Evolutionary conservation across 37 sponge, comb jelly and placozoan genomes (phyloP), one percentile per base, ranked within the genome.

Genomic region (Mnemiopsis leidyi): DNA sequence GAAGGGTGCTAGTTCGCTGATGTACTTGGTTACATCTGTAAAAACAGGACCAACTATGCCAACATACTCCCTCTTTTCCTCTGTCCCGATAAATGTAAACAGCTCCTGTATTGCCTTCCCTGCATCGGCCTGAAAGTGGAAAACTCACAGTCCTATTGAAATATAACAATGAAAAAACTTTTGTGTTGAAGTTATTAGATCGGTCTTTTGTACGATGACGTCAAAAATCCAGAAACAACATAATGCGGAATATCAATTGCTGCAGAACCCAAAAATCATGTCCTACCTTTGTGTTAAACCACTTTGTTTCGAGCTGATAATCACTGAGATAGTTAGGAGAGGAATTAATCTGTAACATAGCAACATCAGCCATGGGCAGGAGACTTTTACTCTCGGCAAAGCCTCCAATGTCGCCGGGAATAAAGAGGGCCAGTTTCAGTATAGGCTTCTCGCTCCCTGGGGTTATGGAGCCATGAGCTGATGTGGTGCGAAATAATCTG

Each of bases 1-100:
- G 48, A 85, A 85, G 40, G 90, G 90, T n/a, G 90, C 90, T 28
- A 85, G 40, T 39, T 85, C 90, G 90, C 90, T 85, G 90, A 85
- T 85, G 30, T 85, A 85, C 90, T 85, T 85, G 40, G 90, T 85
- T 16, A 85, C 90, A 25, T 85, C 90, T 28, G 90, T 85, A 39
- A 85, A 85, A 26, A 85, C 61, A 0, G 90, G 90, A 25, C 90
- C 90, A 20, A 85, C 90, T 26, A 85, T 85, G 13, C 90, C 90
- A 7, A 85, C 90, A 25, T 85, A 85, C 25, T 85, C 90, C 90
- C 90, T 35, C 28, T 28, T 1, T 2, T 38, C 28, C 24, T 85
- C 23, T 1, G 61, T 85, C 23, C 90, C 90, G 24, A 85, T 85
- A 37, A 85, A 85, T 16, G 61, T 32, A 29, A 85, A 85, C 61